Evolutionary conservation across 2,888 invertebrate species (phyloP).

Genomic region (Autographa gamma): DNA sequence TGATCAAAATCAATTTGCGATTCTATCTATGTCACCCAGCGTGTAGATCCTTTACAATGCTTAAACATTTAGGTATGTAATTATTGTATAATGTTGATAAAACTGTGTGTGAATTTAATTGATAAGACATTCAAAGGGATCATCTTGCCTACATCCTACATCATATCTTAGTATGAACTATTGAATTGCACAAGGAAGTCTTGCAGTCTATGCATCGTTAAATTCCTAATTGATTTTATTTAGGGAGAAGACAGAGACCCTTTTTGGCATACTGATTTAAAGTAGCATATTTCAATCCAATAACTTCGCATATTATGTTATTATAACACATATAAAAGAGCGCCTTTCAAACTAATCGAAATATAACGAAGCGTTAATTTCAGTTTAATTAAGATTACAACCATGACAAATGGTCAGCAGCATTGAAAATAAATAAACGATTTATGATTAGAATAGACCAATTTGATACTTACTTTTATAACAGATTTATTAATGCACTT

Average conservation of each 20-base stretch:
- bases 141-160: neutral
- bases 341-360: neutral
- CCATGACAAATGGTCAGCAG: constrained; percentile 22
- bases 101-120: neutral
- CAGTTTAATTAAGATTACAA: constrained; percentile 23
- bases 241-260: too few relatives aligned
- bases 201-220: neutral
- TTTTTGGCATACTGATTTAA: neutral
- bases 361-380: constrained; percentile 14
- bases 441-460: constrained; percentile 4
- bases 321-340: neutral
- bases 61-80: neutral
- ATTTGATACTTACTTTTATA: constrained; percentile 44
- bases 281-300: neutral
- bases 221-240: too few relatives aligned
- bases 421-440: constrained; percentile 11
- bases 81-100: constrained; percentile 9
- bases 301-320: neutral
- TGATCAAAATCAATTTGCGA: constrained; percentile 20
- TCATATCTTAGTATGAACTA: neutral
- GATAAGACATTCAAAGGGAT: too few relatives aligned
- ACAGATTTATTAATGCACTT: constrained; percentile 20
- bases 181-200: neutral
- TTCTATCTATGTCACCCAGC: neutral
- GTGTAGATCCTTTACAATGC: neutral